Percentiles rank a stretch among this genome's conserved stretches.
Conservation (phyloP, 1,140 invertebrate genomes). For the Drosophila parabipectinata region DNA sequence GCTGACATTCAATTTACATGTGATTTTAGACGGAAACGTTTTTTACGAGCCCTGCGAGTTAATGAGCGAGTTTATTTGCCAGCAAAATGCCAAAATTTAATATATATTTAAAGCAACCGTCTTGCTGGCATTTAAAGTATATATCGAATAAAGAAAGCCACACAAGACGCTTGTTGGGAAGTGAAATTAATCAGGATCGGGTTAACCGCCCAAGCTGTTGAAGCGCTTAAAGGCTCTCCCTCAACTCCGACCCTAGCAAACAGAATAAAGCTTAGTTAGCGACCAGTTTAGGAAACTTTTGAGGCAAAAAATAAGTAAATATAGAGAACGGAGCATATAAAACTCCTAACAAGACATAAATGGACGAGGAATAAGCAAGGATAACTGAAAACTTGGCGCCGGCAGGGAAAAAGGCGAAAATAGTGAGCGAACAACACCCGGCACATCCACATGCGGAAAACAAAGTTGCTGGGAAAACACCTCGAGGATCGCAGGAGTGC, state of each 20-base stretch:
- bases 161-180: slow-evolving; percentile 17
- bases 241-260: slow-evolving; percentile 7
- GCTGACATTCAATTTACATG: slow-evolving; percentile 55
- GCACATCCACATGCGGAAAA: slow-evolving; percentile 25
- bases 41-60: slow-evolving; percentile 30
- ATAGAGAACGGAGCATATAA: slow-evolving; percentile 70
- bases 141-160: neutral
- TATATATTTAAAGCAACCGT: neutral
- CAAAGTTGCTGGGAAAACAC: slow-evolving; percentile 64
- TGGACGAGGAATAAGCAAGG: slow-evolving; percentile 61
- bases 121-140: neutral
- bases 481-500: slow-evolving; percentile 47
- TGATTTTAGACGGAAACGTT: slow-evolving; percentile 20
- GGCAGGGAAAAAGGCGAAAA: neutral
- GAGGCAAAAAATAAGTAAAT: slow-evolving; percentile 66
- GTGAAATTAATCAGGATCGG: slow-evolving; percentile 61
- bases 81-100: neutral
- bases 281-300: slow-evolving; percentile 66
- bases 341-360: slow-evolving; percentile 82
- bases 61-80: slow-evolving; percentile 5
- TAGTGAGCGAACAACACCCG: slow-evolving; percentile 6
- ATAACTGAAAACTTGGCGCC: slow-evolving; percentile 40
- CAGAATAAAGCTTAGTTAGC: slow-evolving; percentile 64
- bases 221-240: slow-evolving; percentile 42
- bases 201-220: slow-evolving; percentile 17